A percentile compares a stretch with the other conserved stretches of the same genome.
phyloP scores from a whole-genome alignment of 2,113 vertebrate genomes.

The Ariopsis seemanni region DNA sequence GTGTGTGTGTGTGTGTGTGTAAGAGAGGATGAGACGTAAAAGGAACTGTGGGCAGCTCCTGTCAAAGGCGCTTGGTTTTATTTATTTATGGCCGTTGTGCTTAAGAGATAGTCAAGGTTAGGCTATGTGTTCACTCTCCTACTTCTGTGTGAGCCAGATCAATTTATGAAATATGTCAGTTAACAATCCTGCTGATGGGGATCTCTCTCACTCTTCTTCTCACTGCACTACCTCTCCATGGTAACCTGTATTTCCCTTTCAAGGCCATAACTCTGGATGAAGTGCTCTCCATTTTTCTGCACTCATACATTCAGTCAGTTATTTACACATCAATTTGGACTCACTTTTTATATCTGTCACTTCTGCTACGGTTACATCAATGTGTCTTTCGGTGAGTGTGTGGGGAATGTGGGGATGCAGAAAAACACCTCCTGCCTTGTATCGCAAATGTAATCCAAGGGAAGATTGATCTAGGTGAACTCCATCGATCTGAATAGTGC shows the following conservation, averaged over 20 bases:
- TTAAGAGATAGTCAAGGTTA: slow-evolving; percentile 80
- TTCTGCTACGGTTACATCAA: slow-evolving; percentile 10
- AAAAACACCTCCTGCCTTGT: slow-evolving; percentile 18
- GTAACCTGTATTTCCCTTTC: slow-evolving; percentile 43
- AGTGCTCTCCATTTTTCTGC: slow-evolving; percentile 52
- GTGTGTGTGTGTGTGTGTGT: slow-evolving; percentile 20
- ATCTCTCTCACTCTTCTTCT: slow-evolving; percentile 42
- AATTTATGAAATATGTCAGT: slow-evolving; percentile 79
- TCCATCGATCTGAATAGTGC: slow-evolving; percentile 48
- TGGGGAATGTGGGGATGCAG: neutral
- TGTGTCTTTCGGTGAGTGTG: neutral
- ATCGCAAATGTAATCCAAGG: slow-evolving; percentile 44
- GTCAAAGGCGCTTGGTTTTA: slow-evolving; percentile 73
- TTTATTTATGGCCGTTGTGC: slow-evolving; percentile 78
- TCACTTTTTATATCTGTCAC: slow-evolving; percentile 36
- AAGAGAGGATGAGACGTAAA: slow-evolving; percentile 48
- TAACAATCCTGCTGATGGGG: slow-evolving; percentile 71
- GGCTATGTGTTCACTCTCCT: slow-evolving; percentile 65
- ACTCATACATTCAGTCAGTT: slow-evolving; percentile 33
- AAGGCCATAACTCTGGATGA: slow-evolving; percentile 52
- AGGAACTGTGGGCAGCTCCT: slow-evolving; percentile 65
- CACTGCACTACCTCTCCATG: slow-evolving; percentile 39
- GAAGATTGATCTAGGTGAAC: slow-evolving; percentile 47
- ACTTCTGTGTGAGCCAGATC: slow-evolving; percentile 70
- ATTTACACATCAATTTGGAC: slow-evolving; percentile 43